Base-by-base conservation (phyloP, 2,113 vertebrate genomes). In the Isurus oxyrinchus region DNA sequence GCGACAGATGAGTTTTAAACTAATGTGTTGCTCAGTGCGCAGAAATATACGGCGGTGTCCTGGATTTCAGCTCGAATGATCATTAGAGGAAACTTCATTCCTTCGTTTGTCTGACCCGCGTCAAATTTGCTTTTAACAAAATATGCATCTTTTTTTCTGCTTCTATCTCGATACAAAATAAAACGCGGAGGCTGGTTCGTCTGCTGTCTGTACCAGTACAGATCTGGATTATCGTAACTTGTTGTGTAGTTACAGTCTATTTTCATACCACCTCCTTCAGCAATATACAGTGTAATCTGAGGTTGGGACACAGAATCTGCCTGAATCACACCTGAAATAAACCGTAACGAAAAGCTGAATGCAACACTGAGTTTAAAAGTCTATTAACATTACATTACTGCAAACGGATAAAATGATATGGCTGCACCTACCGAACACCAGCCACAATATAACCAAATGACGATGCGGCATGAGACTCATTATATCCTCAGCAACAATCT, bases 141-240 rank as follows among this genome's bases (percentile, higher is more conserved):
- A 69, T 25, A 23, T 14, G 93, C 55, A 14, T 95, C 93, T 2
- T 3, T 2, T 66, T 14, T 95, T 1, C 61, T 95, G 93, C 35
- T 94, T 53, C 27, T 94, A 94, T 94, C 44, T 49, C 44, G 44
- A 49, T 49, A 49, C 44, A 49, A 49, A 49, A 49, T 49, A 49
- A 49, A 49, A 49, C 44, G 44, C 44, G 44, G 44, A 49, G 44
- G 0, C 44, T 49, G 44, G 44, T 49, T 49, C 44, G 44, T 66
- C 35, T 66, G 35, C 57, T 95, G 93, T 5, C 59, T 57, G 57
- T 67, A 95, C 93, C 93, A 95, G 93, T 95, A 95, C 11, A 95
- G 93, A 19, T 67, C 93, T 0, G 93, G 93, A 27, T 67, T 19
- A 1, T 13, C 21, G 57, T 0, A 35, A 59, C 44, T 95, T n/a